phyloP scores from a whole-genome alignment of 92 coral and sea anemone species.

The Zoanthus gigantus region DNA sequence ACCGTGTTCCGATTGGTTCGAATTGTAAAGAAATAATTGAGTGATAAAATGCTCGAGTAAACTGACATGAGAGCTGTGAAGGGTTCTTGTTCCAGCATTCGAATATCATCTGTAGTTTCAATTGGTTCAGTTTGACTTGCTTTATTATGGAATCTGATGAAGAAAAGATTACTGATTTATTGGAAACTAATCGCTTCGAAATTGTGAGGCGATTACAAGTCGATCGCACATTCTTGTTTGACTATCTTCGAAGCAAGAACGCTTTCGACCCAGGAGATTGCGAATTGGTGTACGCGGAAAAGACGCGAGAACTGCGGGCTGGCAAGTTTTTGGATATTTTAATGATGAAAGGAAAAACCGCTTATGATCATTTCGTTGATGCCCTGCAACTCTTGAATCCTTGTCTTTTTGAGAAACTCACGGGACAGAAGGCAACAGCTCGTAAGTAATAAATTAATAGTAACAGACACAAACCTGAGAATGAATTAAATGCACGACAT shows the following conservation, averaged over 20 bases:
- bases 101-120: not conserved
- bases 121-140: not conserved
- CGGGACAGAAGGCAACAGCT: slow-evolving; percentile 65
- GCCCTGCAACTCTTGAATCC: slow-evolving; percentile 80
- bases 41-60: not conserved
- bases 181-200: slow-evolving; percentile 72
- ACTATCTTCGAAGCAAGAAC: slow-evolving; percentile 77
- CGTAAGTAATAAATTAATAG: slow-evolving; percentile 4
- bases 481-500: not conserved
- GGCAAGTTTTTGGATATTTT: slow-evolving; percentile 77
- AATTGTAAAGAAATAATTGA: not conserved
- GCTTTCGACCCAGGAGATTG: slow-evolving; percentile 72
- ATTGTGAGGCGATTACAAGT: slow-evolving; percentile 72
- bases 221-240: slow-evolving; percentile 73
- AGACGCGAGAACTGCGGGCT: slow-evolving; percentile 68
- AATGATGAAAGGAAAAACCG: slow-evolving; percentile 68
- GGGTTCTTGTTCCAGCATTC: not conserved
- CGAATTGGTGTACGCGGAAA: slow-evolving; percentile 71
- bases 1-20: not conserved
- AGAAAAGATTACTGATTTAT: slow-evolving; percentile 45
- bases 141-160: slow-evolving; percentile 27
- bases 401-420: slow-evolving; percentile 66
- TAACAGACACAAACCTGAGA: not conserved
- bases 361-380: slow-evolving; percentile 64
- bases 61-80: not conserved